Base-by-base conservation (phyloP, 2,113 vertebrate species). In the Hippocampus abdominalis region DNA sequence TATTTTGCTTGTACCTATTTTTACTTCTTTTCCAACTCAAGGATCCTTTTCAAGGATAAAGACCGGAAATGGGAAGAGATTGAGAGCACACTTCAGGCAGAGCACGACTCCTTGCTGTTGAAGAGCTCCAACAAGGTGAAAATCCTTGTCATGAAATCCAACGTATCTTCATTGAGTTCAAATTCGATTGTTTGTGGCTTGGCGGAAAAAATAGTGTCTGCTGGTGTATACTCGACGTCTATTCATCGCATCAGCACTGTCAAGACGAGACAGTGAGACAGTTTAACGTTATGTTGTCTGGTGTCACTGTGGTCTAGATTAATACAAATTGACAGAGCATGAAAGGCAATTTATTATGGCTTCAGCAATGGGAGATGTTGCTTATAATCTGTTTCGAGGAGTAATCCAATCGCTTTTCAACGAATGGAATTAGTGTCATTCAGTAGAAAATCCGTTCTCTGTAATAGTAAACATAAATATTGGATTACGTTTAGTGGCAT, bases 31-130 rank as follows among this genome's bases (percentile, higher is more conserved):
- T 70, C 82, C 85, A 49, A 42, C 83, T 90, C 49, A 84, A 98
- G 96, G 91, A 94, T 98, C 89, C 92, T 98, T 74, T 98, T 98
- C 92, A 98, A 98, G 85, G 95, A 98, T 86, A 96, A 96, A 88
- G 95, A 98, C 80, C 87, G 94, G 66, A 98, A 97, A 68, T 98
- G 97, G 95, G 95, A 96, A 62, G 95, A 97, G 85, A 98, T 98
- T 82, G 96, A 98, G 87, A 94, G 75, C 86, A 96, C 94, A 86
- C 87, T 98, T 75, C 91, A 94, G 88, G 89, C 92, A 11, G 95
- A 98, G 84, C 94, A 95, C 63, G 97, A 98, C 87, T 92, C 97
- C 66, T 94, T 96, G 66, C 90, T 98, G 64, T 94, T 98, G 74
- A 98, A 96, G 90, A 96, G 95, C 21, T 96, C 97, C 56, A 98